These are phyloP conservation scores for Empis livida DNA, from an alignment of 2,888 invertebrate species.

Conservation along the genomic window DNA sequence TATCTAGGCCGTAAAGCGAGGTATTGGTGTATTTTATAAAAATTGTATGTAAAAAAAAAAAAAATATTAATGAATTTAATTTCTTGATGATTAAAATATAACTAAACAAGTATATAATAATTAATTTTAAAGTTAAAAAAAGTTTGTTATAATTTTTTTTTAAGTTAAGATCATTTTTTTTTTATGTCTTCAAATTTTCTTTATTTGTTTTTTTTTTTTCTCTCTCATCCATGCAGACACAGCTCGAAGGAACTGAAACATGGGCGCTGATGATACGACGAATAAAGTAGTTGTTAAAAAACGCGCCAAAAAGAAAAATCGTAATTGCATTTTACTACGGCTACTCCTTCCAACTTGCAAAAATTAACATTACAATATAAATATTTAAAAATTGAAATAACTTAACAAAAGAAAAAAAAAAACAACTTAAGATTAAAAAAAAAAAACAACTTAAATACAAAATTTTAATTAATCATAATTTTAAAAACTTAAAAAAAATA, in stretches of 20 bases:
- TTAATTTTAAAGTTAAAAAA: too few relatives aligned
- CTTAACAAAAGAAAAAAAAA: background rate
- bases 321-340: slow-evolving; percentile 12
- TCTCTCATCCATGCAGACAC: slow-evolving; percentile 13
- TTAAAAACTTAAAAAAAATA: background rate
- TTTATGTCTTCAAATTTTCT: too few relatives aligned
- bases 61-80: slow-evolving; percentile 1
- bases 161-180: too few relatives aligned
- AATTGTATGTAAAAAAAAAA: too few relatives aligned
- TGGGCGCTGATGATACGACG: slow-evolving; percentile 9
- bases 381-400: background rate
- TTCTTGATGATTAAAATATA: background rate
- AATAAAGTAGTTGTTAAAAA: slow-evolving; percentile 2
- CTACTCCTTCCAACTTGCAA: slow-evolving; percentile 13
- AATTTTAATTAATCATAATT: too few relatives aligned
- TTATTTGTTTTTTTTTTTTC: slow-evolving; percentile 5
- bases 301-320: slow-evolving; percentile 14
- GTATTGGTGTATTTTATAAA: too few relatives aligned
- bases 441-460: background rate
- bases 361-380: slow-evolving; percentile 7
- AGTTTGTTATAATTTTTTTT: too few relatives aligned
- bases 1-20: too few relatives aligned
- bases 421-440: background rate
- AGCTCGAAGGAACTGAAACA: slow-evolving; percentile 13
- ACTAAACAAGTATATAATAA: too few relatives aligned